Conservation (phyloP, 2,113 vertebrate species). For the Tangachromis dhanisi region DNA sequence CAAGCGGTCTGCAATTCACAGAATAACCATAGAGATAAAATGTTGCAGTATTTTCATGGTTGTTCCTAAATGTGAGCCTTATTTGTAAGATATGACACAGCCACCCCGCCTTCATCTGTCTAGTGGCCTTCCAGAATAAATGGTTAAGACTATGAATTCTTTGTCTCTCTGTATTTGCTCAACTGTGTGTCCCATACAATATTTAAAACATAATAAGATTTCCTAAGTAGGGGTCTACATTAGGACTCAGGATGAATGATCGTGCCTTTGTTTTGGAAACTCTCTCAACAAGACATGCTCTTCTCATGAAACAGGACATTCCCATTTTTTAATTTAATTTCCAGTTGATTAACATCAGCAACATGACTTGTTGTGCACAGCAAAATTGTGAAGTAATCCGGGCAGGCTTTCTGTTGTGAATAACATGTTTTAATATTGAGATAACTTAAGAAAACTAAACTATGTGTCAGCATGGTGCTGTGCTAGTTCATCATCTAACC, state of each 20-base stretch:
- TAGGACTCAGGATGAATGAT: not conserved
- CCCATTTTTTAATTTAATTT: not conserved
- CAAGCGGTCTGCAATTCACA: not conserved
- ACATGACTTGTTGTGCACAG: not conserved
- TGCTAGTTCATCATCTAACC: not conserved
- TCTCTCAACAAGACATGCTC: not conserved
- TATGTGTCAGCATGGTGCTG: not conserved
- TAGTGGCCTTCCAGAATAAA: not conserved
- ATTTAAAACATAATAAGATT: not conserved
- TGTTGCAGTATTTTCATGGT: not conserved
- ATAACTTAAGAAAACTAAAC: not conserved
- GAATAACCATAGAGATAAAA: not conserved
- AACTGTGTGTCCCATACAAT: not conserved
- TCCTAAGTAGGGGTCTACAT: not conserved
- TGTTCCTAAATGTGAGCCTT: not conserved
- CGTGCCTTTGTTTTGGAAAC: not conserved
- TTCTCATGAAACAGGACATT: not conserved
- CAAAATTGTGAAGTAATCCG: not conserved
- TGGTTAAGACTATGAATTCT: not conserved
- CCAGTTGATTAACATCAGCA: not conserved
- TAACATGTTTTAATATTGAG: not conserved
- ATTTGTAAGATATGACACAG: not conserved
- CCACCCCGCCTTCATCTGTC: not conserved
- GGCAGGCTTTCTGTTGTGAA: not conserved
- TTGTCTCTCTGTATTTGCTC: not conserved